These are phyloP conservation scores for Hypena proboscidalis DNA, from an alignment of 2,888 invertebrate genomes.

Conservation along the genomic window DNA sequence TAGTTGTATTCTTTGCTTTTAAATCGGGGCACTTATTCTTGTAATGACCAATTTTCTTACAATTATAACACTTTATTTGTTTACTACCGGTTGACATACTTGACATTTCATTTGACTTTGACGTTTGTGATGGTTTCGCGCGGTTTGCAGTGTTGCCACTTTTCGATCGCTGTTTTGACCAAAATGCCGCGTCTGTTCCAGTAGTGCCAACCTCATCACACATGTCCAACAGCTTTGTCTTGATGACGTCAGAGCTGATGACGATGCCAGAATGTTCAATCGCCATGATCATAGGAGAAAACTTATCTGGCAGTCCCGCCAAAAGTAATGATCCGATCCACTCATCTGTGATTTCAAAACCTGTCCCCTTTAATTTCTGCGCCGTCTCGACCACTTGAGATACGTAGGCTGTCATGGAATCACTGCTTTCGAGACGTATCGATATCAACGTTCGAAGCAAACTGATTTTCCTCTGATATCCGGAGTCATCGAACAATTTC, in stretches of 20 bases:
- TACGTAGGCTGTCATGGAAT: conserved; percentile 12
- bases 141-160: conserved; percentile 2
- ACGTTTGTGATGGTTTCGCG: conserved; percentile 1
- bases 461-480: conserved; percentile 7
- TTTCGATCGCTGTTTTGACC: conserved; percentile 1
- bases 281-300: conserved; percentile 10
- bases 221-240: conserved; percentile 13
- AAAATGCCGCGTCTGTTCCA: conserved; percentile 4
- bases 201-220: conserved; percentile 2
- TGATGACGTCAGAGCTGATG: conserved; percentile 13
- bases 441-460: conserved; percentile 12
- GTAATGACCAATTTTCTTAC: conserved; percentile 18
- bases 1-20: conserved; percentile 6
- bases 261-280: conserved; percentile 12
- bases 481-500: conserved; percentile 10
- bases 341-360: conserved; percentile 10
- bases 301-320: conserved; percentile 12
- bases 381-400: conserved; percentile 16
- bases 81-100: conserved; percentile 7
- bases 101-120: conserved; percentile 6
- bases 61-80: conserved; percentile 13
- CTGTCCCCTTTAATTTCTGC: conserved; percentile 10
- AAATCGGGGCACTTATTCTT: conserved; percentile 20
- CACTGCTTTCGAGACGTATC: conserved; percentile 9
- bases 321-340: conserved; percentile 15